A percentile compares a stretch with the other conserved stretches of the same genome.
Conservation (phyloP, 2,113 vertebrate species). For the Percina caprodes region DNA sequence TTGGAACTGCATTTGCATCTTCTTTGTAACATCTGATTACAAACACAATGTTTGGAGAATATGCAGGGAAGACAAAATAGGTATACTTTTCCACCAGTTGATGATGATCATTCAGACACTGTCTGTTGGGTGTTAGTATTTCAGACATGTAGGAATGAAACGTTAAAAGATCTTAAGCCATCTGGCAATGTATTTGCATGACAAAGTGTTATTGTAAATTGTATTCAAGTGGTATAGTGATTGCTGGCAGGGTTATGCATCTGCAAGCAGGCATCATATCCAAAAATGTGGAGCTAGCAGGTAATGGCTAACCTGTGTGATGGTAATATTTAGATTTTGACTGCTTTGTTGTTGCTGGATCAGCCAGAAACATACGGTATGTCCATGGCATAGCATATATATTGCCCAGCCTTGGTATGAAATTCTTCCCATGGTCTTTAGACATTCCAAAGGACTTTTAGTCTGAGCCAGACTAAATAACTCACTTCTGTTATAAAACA, state of each 20-base stretch:
- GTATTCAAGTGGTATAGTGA: constrained; percentile 41
- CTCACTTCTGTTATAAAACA: neutral
- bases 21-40: constrained; percentile 3
- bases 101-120: constrained; percentile 25
- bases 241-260: constrained; percentile 34
- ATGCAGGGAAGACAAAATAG: neutral
- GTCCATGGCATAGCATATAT: neutral
- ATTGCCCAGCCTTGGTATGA: neutral
- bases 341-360: neutral
- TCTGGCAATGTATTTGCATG: constrained; percentile 54
- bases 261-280: constrained; percentile 2
- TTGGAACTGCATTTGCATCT: neutral
- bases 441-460: neutral
- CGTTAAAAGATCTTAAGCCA: constrained; percentile 50
- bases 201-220: constrained; percentile 45
- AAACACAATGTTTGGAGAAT: neutral
- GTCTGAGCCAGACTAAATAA: constrained; percentile 30
- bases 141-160: constrained; percentile 42
- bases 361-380: neutral
- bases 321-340: neutral
- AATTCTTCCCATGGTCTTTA: neutral
- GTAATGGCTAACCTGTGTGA: neutral
- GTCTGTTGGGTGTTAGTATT: constrained; percentile 34
- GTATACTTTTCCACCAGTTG: neutral
- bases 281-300: neutral